A percentile compares a stretch with the other conserved stretches of the same genome.
phyloP scores from a whole-genome alignment of 2,797 vertebrate genomes.

The Tenualosa ilisha region DNA sequence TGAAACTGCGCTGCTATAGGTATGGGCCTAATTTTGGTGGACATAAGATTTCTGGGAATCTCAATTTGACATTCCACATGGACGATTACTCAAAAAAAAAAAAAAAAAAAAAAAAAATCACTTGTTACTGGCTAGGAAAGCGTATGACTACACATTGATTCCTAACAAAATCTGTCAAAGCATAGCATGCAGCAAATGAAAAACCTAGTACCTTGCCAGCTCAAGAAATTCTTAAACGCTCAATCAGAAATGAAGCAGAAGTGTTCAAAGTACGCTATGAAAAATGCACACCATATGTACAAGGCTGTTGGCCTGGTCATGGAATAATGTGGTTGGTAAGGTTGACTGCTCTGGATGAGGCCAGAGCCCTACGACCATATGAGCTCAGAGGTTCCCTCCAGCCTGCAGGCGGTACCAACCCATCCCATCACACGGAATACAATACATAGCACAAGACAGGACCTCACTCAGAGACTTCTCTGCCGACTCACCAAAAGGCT shows the following conservation, averaged over 20 bases:
- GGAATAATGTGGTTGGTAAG: not conserved
- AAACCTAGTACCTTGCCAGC: not conserved
- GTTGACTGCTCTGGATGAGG: not conserved
- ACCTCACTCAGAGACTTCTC: not conserved
- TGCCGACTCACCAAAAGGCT: not conserved
- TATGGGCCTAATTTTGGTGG: constrained; percentile 16
- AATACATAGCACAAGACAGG: not conserved
- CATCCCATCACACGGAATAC: not conserved
- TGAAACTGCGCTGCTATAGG: constrained; percentile 44
- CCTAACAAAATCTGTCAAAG: not conserved
- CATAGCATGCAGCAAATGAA: not conserved
- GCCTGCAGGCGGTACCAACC: not conserved
- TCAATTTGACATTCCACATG: constrained; percentile 9
- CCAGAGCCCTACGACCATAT: not conserved
- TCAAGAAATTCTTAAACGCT: not conserved
- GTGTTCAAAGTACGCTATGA: not conserved
- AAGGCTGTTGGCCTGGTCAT: not conserved
- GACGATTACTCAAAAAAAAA: constrained; percentile 12
- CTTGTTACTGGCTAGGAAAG: not conserved
- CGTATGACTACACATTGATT: not conserved
- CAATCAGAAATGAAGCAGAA: constrained; percentile 5
- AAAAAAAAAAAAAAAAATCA: not conserved
- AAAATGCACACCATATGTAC: not conserved
- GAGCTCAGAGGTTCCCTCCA: not conserved
- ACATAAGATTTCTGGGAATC: not conserved